Base-by-base conservation (phyloP, 2,888 invertebrate species). In the Yponomeuta cagnagella region DNA sequence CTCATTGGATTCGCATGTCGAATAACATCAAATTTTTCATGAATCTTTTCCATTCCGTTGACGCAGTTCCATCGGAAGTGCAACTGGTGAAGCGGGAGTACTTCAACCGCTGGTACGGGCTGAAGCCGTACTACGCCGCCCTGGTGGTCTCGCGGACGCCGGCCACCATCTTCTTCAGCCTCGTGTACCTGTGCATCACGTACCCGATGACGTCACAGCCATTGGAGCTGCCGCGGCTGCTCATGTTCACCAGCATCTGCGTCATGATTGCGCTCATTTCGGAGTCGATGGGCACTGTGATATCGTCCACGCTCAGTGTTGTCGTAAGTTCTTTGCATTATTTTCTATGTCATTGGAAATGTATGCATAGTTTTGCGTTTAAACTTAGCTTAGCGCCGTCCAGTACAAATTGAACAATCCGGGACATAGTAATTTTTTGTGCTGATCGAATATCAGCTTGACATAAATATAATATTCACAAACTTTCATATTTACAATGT, bases 41-140 rank as follows among this genome's bases (percentile, higher is more conserved):
- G 2, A 0, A 66, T 15, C 0, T 30, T 68, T 2, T 63, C 72
- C 73, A 65, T 75, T 93, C 93, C 43, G 48, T 43, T 8, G 8
- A 43, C 43, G 6, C 86, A 97, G 97, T 96, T 93, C 97, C 97
- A 30, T 93, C 90, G 66, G 96, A 97, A 89, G 95, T 97, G 0
- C 95, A 95, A 76, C 86, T 96, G 30, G 84, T 97, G 10, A 97
- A 96, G 81, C 89, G 96, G 69, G 97, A 97, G 80, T 95, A 97
- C 78, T 97, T 97, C 81, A 97, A 97, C 83, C 94, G 96, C 69
- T 97, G 97, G 97, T 97, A 97, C 80, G 93, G 95, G 2, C 81
- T 97, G 31, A 95, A 95, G 79, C 94, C 97, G 0, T 97, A 97
- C 79, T 97, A 96, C 82, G 93, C 94, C 10, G 96, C 97, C 0